A percentile compares a stretch with the other conserved stretches of the same genome.
phyloP scores from a whole-genome alignment of 1,140 invertebrate species.

The Drosophila jambulina region DNA sequence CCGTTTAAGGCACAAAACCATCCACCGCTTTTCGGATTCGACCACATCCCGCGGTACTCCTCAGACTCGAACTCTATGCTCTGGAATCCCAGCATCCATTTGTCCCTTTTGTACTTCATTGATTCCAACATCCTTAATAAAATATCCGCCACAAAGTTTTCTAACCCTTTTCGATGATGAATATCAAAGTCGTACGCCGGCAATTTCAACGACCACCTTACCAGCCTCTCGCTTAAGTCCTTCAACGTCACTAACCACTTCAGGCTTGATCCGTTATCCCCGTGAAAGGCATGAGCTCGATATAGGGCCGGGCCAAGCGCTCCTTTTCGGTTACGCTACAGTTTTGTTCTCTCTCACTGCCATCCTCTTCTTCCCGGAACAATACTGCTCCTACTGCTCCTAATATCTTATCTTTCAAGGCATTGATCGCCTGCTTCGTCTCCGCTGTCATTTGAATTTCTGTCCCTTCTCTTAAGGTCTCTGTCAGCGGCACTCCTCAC shows the following conservation, averaged over 20 bases:
- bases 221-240: background rate
- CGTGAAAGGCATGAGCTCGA: slow-evolving; percentile 1
- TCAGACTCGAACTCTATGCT: slow-evolving; percentile 1
- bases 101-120: background rate
- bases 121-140: background rate
- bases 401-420: too few relatives aligned
- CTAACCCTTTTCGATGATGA: slow-evolving; percentile 1
- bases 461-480: too few relatives aligned
- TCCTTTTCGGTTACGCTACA: slow-evolving; percentile 19
- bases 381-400: too few relatives aligned
- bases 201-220: background rate
- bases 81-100: slow-evolving; percentile 5
- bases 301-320: slow-evolving; percentile 3
- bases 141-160: slow-evolving; percentile 10
- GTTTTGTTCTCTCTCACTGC: too few relatives aligned
- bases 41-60: background rate
- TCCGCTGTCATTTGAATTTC: too few relatives aligned
- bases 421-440: too few relatives aligned
- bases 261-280: slow-evolving; percentile 8
- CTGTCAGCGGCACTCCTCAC: too few relatives aligned
- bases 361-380: too few relatives aligned
- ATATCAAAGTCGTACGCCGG: background rate
- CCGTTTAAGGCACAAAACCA: background rate
- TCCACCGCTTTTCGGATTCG: background rate
- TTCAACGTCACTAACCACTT: slow-evolving; percentile 16